A percentile compares a stretch with the other conserved stretches of the same genome.
These are phyloP conservation scores for Drosophila monieri DNA, from an alignment of 2,888 invertebrate species.

Conservation along the genomic window DNA sequence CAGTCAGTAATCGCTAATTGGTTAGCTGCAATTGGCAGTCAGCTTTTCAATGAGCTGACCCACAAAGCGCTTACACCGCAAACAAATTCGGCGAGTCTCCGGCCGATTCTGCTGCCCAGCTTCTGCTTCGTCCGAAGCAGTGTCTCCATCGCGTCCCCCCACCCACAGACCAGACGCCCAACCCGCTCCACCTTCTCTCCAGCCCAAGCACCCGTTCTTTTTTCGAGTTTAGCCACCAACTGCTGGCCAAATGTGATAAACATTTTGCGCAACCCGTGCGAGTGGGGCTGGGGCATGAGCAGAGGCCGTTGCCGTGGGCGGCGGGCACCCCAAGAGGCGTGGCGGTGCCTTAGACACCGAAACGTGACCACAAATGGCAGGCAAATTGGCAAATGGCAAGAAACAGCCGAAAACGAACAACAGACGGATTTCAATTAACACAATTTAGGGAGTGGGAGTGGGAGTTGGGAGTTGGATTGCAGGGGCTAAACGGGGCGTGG, in stretches of 20 bases:
- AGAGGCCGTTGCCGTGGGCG: neutral
- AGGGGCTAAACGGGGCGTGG: slow-evolving; percentile 1
- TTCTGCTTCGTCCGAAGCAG: too few relatives aligned
- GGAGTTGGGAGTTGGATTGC: neutral
- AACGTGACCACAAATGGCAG: slow-evolving; percentile 64
- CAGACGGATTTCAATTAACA: slow-evolving; percentile 61
- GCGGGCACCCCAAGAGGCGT: slow-evolving; percentile 31
- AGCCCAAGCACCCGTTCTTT: neutral
- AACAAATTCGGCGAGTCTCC: neutral
- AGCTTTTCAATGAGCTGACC: slow-evolving; percentile 68
- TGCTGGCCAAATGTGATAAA: slow-evolving; percentile 53
- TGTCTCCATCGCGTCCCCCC: too few relatives aligned
- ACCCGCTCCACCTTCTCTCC: neutral
- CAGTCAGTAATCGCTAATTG: slow-evolving; percentile 54
- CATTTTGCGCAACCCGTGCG: slow-evolving; percentile 56
- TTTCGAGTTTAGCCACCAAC: slow-evolving; percentile 28
- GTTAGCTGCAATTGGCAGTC: slow-evolving; percentile 70
- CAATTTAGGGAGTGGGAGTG: slow-evolving; percentile 38
- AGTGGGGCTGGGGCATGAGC: slow-evolving; percentile 24
- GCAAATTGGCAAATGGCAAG: slow-evolving; percentile 47
- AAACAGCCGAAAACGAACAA: slow-evolving; percentile 1
- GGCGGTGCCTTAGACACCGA: slow-evolving; percentile 42
- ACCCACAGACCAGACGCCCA: too few relatives aligned
- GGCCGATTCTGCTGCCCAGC: too few relatives aligned
- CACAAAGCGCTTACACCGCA: slow-evolving; percentile 46